phyloP scores from a whole-genome alignment of 2,888 invertebrate genomes.

The Seladonia tumulorum region DNA sequence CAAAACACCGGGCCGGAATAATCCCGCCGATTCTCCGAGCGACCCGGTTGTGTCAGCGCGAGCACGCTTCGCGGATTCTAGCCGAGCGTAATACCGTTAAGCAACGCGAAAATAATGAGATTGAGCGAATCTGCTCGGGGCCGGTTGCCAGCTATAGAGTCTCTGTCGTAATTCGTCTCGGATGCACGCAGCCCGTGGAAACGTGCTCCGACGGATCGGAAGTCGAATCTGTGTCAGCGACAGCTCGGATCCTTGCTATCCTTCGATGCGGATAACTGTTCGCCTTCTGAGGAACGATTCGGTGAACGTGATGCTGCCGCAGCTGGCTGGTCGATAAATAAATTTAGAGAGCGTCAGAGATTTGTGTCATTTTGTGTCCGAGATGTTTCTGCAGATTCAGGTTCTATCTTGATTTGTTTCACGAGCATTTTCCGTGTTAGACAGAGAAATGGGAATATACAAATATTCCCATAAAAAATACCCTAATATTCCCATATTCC shows the following conservation, averaged over 20 bases:
- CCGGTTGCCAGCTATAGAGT: background rate
- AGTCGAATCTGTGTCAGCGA: slow-evolving; percentile 15
- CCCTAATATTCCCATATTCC: too few relatives aligned
- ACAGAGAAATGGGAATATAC: too few relatives aligned
- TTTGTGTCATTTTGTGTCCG: background rate
- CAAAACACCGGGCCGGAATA: background rate
- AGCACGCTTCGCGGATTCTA: slow-evolving; percentile 54
- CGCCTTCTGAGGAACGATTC: background rate
- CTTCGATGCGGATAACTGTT: background rate
- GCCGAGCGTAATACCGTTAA: slow-evolving; percentile 62
- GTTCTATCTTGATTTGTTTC: background rate
- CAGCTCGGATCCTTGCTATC: background rate
- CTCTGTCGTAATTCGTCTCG: slow-evolving; percentile 12
- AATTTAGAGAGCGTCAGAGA: background rate
- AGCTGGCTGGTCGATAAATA: background rate
- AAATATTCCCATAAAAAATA: too few relatives aligned
- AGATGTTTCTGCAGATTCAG: background rate
- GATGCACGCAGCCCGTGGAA: slow-evolving; percentile 6
- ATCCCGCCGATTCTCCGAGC: slow-evolving; percentile 19
- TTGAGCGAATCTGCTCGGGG: slow-evolving; percentile 37
- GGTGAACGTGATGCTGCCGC: background rate
- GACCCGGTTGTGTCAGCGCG: slow-evolving; percentile 67
- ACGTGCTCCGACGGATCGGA: background rate
- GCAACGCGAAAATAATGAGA: slow-evolving; percentile 37
- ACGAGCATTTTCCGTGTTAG: too few relatives aligned